A percentile compares a stretch with the other conserved stretches of the same genome.
Evolutionary conservation across 2,888 invertebrate genomes (phyloP).

Genomic region (Synergus gifuensis): DNA sequence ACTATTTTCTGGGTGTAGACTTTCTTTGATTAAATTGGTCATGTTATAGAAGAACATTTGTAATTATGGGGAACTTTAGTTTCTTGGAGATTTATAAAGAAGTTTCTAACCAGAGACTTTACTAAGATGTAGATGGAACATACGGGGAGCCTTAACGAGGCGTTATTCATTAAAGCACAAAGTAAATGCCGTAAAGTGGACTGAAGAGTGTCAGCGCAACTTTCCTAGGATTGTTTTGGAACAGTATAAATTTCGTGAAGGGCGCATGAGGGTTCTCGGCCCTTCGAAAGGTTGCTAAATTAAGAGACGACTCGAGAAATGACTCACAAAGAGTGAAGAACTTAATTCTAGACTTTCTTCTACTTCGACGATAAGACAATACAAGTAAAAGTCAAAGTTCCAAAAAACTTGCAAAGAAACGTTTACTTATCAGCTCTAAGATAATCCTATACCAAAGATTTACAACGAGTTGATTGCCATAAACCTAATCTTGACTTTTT

Average conservation of each 20-base stretch:
- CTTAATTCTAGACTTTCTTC: constrained; percentile 29
- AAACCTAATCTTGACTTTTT: background rate
- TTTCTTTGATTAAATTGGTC: background rate
- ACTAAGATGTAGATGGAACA: constrained; percentile 9
- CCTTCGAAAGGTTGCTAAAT: constrained; percentile 35
- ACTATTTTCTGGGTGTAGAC: too few relatives aligned
- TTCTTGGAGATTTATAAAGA: background rate
- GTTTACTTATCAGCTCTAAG: background rate
- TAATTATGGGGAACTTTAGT: background rate
- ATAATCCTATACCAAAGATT: background rate
- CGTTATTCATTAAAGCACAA: constrained; percentile 29
- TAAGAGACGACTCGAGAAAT: background rate
- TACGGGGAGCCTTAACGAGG: background rate
- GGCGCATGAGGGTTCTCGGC: constrained; percentile 4
- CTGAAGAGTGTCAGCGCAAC: background rate
- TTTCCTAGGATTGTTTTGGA: constrained; percentile 23
- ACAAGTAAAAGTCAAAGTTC: background rate
- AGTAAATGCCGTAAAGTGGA: constrained; percentile 6
- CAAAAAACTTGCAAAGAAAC: background rate
- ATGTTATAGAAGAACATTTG: background rate
- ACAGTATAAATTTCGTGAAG: constrained; percentile 18
- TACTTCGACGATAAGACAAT: constrained; percentile 6
- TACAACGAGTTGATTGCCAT: background rate
- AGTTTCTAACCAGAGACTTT: background rate
- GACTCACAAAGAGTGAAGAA: constrained; percentile 30